These are phyloP conservation scores for Listronotus bonariensis DNA, from an alignment of 1,140 invertebrate species.

Conservation along the genomic window DNA sequence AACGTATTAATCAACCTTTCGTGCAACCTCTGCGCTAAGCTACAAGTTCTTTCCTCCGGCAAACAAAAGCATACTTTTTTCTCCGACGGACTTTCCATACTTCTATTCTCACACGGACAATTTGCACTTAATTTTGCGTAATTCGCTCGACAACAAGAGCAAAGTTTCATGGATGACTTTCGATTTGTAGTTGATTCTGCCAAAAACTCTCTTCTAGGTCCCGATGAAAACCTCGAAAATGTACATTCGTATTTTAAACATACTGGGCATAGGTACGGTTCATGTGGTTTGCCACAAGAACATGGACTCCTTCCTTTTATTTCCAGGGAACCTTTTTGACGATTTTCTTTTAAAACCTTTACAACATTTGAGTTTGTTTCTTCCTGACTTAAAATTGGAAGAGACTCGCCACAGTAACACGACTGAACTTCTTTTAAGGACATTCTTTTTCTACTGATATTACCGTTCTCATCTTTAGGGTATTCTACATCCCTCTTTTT, in stretches of 20 bases:
- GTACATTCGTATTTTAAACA: conserved; percentile 49
- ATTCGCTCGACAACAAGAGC: conserved; percentile 24
- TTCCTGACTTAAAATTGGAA: conserved; percentile 4
- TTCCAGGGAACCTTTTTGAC: conserved; percentile 4
- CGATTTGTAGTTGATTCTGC: background rate
- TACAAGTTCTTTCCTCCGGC: conserved; percentile 21
- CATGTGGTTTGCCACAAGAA: conserved; percentile 20
- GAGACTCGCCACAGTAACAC: conserved; percentile 14
- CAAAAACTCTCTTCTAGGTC: conserved; percentile 5
- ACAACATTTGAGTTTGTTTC: conserved; percentile 8
- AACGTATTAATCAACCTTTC: conserved; percentile 40
- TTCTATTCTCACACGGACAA: conserved; percentile 10
- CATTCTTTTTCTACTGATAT: background rate
- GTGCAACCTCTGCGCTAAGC: conserved; percentile 36
- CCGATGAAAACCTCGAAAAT: conserved; percentile 29
- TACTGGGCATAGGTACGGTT: conserved; percentile 41
- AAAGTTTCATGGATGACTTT: conserved; percentile 11
- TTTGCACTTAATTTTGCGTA: conserved; percentile 4
- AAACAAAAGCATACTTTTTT: conserved; percentile 39
- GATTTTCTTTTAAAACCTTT: conserved; percentile 12
- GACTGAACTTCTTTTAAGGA: conserved; percentile 3
- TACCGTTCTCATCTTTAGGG: conserved; percentile 18
- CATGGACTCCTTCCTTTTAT: background rate
- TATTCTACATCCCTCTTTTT: background rate
- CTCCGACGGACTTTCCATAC: conserved; percentile 9